These are phyloP conservation scores for Drosophila sordidula DNA, from an alignment of 2,888 invertebrate genomes.

Conservation along the genomic window DNA sequence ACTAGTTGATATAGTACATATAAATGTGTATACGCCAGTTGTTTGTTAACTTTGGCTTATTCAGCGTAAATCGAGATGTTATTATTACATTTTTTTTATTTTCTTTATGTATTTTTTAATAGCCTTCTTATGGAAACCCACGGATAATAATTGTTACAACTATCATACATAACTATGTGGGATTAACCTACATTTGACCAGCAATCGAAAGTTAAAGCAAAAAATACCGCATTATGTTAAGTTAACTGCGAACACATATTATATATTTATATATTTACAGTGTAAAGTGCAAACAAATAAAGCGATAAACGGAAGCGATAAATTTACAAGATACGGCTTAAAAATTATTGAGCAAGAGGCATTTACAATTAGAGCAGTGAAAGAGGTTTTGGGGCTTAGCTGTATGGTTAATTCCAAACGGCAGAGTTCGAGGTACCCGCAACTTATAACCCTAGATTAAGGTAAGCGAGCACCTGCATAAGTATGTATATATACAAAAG, in stretches of 20 bases:
- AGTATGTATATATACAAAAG: constrained; percentile 69
- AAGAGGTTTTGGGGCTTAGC: constrained; percentile 16
- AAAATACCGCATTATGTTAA: constrained; percentile 29
- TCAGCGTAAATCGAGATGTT: constrained; percentile 25
- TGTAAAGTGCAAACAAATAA: constrained; percentile 13
- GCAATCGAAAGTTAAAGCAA: constrained; percentile 64
- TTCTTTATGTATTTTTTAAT: constrained; percentile 20
- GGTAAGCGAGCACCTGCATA: constrained; percentile 39
- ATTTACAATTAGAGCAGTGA: constrained; percentile 58
- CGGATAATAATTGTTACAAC: constrained; percentile 44
- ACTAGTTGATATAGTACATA: constrained; percentile 61
- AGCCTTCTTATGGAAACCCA: constrained; percentile 53
- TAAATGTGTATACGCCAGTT: constrained; percentile 23
- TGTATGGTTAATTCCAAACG: constrained; percentile 30
- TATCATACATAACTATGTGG: constrained; percentile 36
- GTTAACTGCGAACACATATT: constrained; percentile 40
- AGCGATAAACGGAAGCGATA: constrained; percentile 19
- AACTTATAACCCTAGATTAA: constrained; percentile 2
- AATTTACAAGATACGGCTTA: constrained; percentile 47
- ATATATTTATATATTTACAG: constrained; percentile 36
- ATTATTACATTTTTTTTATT: constrained; percentile 2
- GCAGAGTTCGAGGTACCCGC: constrained; percentile 7
- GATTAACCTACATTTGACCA: constrained; percentile 67
- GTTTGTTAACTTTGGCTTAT: constrained; percentile 18
- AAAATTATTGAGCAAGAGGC: constrained; percentile 69